Percentiles rank a stretch among this genome's conserved stretches.
These are phyloP conservation scores for Machimus rusticus DNA, from an alignment of 2,888 invertebrate genomes.

Conservation along the genomic window DNA sequence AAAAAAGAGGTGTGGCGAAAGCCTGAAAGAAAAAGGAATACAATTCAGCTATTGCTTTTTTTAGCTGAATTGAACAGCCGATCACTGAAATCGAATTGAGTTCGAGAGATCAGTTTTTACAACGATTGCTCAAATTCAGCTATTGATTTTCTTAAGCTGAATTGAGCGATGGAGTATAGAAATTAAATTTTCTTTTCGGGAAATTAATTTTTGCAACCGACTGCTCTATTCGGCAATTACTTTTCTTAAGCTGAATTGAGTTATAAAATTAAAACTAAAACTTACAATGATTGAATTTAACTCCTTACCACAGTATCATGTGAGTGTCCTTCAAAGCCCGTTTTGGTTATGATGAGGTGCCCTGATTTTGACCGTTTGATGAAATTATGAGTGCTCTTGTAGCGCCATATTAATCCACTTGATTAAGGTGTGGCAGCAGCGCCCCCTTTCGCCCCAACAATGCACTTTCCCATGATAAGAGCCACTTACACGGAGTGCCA, in stretches of 20 bases:
- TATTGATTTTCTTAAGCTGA: no score
- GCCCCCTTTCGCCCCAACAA: neutral
- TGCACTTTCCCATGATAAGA: constrained; percentile 12
- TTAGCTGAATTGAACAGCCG: no score
- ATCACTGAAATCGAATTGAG: no score
- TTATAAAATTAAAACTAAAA: neutral
- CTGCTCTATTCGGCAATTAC: no score
- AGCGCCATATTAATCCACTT: constrained; percentile 1
- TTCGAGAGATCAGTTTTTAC: no score
- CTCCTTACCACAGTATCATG: neutral
- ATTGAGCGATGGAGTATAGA: no score
- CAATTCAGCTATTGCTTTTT: no score
- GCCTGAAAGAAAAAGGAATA: no score
- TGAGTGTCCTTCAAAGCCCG: neutral
- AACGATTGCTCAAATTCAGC: no score
- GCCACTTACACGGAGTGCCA: neutral
- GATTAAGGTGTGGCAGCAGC: neutral
- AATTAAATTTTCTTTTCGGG: no score
- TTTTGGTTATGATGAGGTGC: neutral
- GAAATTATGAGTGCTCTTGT: neutral
- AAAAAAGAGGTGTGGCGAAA: no score
- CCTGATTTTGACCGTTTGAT: neutral
- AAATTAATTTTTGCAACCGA: no score
- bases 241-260: neutral
- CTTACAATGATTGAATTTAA: neutral